Evolutionary conservation across 2,888 invertebrate species (phyloP), one percentile per base, ranked within the genome.

Genomic region (Dysmachus trigonus): DNA sequence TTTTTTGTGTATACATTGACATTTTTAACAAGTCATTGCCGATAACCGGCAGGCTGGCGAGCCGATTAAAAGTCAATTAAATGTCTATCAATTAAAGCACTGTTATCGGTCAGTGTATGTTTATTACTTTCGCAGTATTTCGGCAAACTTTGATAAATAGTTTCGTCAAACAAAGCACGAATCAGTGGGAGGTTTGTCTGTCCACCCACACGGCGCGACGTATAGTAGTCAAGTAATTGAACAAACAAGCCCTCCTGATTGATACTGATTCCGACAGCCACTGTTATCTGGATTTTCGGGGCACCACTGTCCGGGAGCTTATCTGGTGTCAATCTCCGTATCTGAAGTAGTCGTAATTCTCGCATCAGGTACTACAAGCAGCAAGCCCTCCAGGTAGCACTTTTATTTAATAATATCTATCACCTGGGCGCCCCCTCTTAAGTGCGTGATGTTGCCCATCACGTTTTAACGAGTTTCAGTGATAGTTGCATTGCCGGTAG

Each of bases 31-130:
- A 82, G 79, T 18, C 35, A 27, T 22, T 10, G 18, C 13, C 22
- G 62, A 82, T 82, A 82, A 62, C 81, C 62, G 22, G 27, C 27
- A 22, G 41, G 8, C 18, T n/a, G 15, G 41, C 18, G 18, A 33
- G 35, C 33, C 35, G 35, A 82, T 82, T 82, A 82, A 82, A 82
- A 82, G 33, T 10, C 81, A 82, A 82, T 82, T 82, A 82, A 82
- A 15, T 35, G 18, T 22, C 77, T 77, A 77, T 77, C 77, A 47
- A 77, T 77, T 47, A 77, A 47, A 31, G 77, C 62, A 18, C 22
- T 82, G 62, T 62, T 82, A 82, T 82, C 81, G 81, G 38, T 41
- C 62, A 77, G 41, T n/a, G 27, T 62, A 62, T 62, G 62, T 27
- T 62, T 62, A 62, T 62, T 62, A 82, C 62, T 27, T 62, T 82